Percentiles rank a stretch among this genome's conserved stretches.
Conservation (phyloP, 1,140 invertebrate species). For the Microvelia longipes region DNA sequence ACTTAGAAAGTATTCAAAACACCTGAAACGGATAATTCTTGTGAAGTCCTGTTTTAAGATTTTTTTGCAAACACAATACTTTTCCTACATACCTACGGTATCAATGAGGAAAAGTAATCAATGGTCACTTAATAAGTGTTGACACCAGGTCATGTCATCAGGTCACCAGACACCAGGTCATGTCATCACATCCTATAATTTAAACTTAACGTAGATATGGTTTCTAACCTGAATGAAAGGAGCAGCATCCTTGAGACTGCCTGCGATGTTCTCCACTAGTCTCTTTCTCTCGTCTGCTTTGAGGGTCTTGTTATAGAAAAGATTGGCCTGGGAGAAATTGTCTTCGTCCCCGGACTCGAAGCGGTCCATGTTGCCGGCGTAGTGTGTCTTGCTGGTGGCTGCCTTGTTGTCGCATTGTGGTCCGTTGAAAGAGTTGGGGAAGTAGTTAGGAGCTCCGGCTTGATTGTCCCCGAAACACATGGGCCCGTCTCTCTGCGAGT, state of each 20-base stretch:
- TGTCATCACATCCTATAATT: no score
- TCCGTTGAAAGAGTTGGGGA: constrained; percentile 85
- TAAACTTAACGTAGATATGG: no score
- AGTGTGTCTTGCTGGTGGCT: constrained; percentile 25
- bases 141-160: no score
- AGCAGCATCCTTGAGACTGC: constrained; percentile 56
- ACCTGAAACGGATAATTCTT: no score
- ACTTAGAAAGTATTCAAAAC: no score
- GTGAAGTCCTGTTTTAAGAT: no score
- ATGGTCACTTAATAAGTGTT: no score
- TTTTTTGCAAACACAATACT: no score
- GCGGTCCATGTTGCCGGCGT: background rate
- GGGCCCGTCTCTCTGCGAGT: constrained; percentile 80
- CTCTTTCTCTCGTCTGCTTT: constrained; percentile 51
- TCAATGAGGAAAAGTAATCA: no score
- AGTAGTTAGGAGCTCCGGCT: constrained; percentile 81
- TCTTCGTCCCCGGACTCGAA: constrained; percentile 67
- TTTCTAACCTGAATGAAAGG: constrained; percentile 61
- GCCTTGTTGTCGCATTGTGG: constrained; percentile 42
- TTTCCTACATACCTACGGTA: no score
- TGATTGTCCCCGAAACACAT: constrained; percentile 44
- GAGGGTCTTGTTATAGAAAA: constrained; percentile 70
- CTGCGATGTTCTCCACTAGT: constrained; percentile 65
- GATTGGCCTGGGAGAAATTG: constrained; percentile 68
- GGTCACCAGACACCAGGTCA: no score